These are phyloP conservation scores for Syrista parreyssii DNA, from an alignment of 2,888 invertebrate species.

Conservation along the genomic window DNA sequence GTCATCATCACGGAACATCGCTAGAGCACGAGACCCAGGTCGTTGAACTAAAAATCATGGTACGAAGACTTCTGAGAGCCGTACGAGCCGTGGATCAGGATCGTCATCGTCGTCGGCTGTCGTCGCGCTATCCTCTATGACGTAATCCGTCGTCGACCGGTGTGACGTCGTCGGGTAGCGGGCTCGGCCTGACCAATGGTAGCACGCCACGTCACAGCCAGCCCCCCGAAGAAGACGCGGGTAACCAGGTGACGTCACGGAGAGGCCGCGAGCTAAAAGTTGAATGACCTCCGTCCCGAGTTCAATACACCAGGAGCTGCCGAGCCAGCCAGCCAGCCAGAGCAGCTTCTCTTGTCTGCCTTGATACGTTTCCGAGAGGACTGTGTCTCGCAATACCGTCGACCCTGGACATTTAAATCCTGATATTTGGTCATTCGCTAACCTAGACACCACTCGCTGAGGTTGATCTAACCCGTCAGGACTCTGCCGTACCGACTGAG, in stretches of 20 bases:
- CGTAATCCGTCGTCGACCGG: neutral
- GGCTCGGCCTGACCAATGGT: slow-evolving; percentile 37
- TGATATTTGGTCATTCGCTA: neutral
- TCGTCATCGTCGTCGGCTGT: neutral
- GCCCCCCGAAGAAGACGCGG: slow-evolving; percentile 41
- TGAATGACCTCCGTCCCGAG: slow-evolving; percentile 61
- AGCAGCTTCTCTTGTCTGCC: neutral
- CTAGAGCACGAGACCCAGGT: neutral
- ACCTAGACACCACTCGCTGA: neutral
- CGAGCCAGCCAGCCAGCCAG: neutral
- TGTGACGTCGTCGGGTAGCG: slow-evolving; percentile 49
- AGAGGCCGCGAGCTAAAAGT: slow-evolving; percentile 38
- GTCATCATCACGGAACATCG: neutral
- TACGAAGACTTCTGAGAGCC: neutral
- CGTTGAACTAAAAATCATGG: neutral
- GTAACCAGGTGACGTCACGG: slow-evolving; percentile 24
- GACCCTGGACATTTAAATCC: neutral
- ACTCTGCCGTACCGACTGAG: neutral
- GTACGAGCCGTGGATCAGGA: neutral
- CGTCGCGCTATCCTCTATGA: neutral
- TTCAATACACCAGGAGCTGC: slow-evolving; percentile 58
- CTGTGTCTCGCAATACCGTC: neutral
- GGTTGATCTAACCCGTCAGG: neutral
- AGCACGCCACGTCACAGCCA: slow-evolving; percentile 48
- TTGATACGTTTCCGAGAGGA: neutral